Evolutionary conservation across 2,888 invertebrate genomes (phyloP), one percentile per base, ranked within the genome.

Genomic region (Magallana nippona): DNA sequence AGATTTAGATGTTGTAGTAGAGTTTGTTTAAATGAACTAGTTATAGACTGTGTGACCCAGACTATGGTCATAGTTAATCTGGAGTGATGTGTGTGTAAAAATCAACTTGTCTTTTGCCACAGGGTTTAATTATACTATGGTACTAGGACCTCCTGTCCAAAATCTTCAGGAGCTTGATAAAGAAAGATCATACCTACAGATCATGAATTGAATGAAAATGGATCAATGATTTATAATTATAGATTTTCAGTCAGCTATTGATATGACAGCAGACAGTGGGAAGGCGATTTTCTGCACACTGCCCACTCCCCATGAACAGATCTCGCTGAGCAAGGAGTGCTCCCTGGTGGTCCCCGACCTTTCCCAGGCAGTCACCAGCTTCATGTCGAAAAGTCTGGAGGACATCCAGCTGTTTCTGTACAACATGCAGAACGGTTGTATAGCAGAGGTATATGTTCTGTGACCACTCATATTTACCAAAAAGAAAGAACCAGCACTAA

Each of bases 321-420:
- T 86, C 55, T 79, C 82, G 22, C 32, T 71, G 15, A 13, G 15
- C 71, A 71, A 71, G 27, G 27, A 71, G 27, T 71, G 71, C 71
- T 83, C 84, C 11, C 56, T 90, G 0, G 82, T 84, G 10, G 79
- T 88, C 10, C 80, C 87, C 17, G 86, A 87, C 22, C 87, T 88
- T 1, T 82, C 86, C 13, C 81, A 86, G 58, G 86, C 87, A 22
- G 84, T 90, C 44, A 60, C 80, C 2, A 55, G 77, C 22, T 84
- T 88, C 60, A 83, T 86, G 56, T 79, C 82, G 13, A 86, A 87
- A 71, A 56, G 85, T 5, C 19, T 58, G 5, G 86, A 86, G 5
- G 89, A 90, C 58, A 77, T 88, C 27, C 85, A 88, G 80, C 82
- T 85, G 19, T 78, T 88, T 13, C 19, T 89, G 56, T 87, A 83